phyloP scores from a whole-genome alignment of 2,113 vertebrate species.

The Rhodinocichla rosea region DNA sequence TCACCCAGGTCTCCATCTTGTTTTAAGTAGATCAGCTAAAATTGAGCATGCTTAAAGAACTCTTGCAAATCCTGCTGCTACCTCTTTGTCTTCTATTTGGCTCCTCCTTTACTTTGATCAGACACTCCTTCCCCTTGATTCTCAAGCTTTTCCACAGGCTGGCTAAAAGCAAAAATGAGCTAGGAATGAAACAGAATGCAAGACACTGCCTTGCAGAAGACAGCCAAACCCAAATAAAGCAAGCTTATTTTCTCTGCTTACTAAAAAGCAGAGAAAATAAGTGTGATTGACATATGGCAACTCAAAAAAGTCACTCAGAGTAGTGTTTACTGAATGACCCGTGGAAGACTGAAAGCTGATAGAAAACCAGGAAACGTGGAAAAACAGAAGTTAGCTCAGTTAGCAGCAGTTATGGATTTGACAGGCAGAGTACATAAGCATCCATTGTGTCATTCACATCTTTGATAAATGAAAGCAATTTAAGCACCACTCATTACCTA shows the following conservation, averaged over 20 bases:
- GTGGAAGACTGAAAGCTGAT: conserved; percentile 58
- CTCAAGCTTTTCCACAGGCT: background rate
- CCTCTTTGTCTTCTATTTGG: background rate
- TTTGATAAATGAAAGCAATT: conserved; percentile 18
- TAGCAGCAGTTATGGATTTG: background rate
- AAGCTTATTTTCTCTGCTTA: conserved; percentile 33
- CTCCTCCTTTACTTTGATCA: background rate
- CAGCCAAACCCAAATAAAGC: conserved; percentile 38
- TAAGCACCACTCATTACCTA: background rate
- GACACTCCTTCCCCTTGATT: background rate
- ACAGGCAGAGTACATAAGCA: conserved; percentile 37
- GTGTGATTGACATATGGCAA: conserved; percentile 65
- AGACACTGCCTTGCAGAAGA: background rate
- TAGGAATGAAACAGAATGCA: background rate
- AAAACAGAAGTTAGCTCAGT: conserved; percentile 55
- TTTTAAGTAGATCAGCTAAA: background rate
- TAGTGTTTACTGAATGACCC: conserved; percentile 63
- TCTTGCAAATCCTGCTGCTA: background rate
- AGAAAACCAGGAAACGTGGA: conserved; percentile 60
- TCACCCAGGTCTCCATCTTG: fast-evolving
- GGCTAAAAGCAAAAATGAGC: conserved; percentile 28
- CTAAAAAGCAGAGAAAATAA: conserved; percentile 21
- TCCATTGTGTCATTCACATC: conserved; percentile 1
- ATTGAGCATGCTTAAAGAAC: background rate
- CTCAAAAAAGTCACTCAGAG: conserved; percentile 53